Base-by-base conservation (phyloP, 2,113 vertebrate genomes). In the Eudyptes chrysolophus region DNA sequence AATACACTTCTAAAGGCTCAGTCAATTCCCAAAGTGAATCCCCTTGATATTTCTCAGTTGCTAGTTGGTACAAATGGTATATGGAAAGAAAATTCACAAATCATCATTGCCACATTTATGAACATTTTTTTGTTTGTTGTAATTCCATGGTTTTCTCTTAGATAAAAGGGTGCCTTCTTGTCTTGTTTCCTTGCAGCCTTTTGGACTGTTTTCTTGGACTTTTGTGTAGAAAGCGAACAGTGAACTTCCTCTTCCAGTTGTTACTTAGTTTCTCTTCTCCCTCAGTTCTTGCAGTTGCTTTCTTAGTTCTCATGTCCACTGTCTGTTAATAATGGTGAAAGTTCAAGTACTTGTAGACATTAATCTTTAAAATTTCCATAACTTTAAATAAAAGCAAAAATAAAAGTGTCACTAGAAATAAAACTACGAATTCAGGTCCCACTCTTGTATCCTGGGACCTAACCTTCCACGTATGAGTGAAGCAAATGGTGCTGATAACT, bases 201-300 rank as follows among this genome's bases (percentile, higher is more conserved):
- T 51, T 2, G 2, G 46, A 85, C 85, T 44, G 11, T 48, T 62
- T 89, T 90, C n/a, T 93, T 74, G 49, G 34, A 17, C 19, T 68
- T 71, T 5, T 25, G 6, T 69, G 40, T 66, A 46, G 80, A 52
- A 88, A 91, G 7, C 1, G 2, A 88, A 58, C 17, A 15, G 32
- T 26, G 24, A 77, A 58, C 66, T 94, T 94, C 77, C 29, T 74
- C 60, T 86, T 95, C 48, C 34, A 58, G 61, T 60, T 94, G 5
- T 75, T 87, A 7, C 19, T 84, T 49, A 27, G 42, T 49, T 13
- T 90, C 51, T 49, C 51, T 77, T 87, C 58, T 29, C 17, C 24
- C 70, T 84, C 42, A 71, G 16, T 80, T 90, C 46, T 49, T 77
- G 22, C 42, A 54, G 40, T 55, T 79, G 21, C 20, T 58, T 72